Conservation (phyloP, 1,140 invertebrate genomes). For the Gonatopus flavifemur region DNA sequence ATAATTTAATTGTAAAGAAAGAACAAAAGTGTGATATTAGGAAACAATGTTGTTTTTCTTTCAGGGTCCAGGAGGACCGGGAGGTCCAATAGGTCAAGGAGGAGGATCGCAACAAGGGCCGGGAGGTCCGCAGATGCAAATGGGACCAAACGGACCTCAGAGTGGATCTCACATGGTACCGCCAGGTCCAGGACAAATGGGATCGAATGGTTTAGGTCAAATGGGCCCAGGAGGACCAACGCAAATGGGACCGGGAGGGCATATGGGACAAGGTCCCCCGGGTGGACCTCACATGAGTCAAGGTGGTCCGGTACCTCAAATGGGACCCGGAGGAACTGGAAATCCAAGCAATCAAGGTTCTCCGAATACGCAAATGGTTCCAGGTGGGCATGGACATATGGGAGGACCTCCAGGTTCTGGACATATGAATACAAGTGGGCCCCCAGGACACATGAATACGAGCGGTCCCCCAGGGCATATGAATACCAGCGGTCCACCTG, state of each 20-base stretch:
- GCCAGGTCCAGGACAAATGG: conserved; percentile 32
- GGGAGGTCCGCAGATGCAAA: conserved; percentile 34
- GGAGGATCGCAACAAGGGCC: conserved; percentile 28
- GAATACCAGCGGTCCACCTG: conserved; percentile 25
- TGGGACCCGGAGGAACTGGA: conserved; percentile 28
- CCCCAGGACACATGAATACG: conserved; percentile 29
- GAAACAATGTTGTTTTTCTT: no score
- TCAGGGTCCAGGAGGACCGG: conserved; percentile 32
- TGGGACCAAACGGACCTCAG: conserved; percentile 43
- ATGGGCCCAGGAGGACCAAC: conserved; percentile 32
- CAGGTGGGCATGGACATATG: conserved; percentile 27
- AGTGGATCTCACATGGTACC: conserved; percentile 41
- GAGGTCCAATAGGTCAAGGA: conserved; percentile 23
- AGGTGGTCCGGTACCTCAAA: conserved; percentile 16
- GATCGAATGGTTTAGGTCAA: conserved; percentile 27
- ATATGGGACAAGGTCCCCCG: conserved; percentile 30
- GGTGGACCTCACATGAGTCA: conserved; percentile 31
- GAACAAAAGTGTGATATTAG: no score
- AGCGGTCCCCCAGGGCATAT: conserved; percentile 32
- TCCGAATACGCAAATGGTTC: conserved; percentile 17
- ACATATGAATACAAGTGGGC: conserved; percentile 27
- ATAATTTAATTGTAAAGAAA: no score
- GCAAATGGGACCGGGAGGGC: conserved; percentile 39
- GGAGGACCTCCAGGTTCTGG: conserved; percentile 23
- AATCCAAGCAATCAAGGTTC: conserved; percentile 30